These are phyloP conservation scores for Gouania willdenowi DNA, from an alignment of 2,797 vertebrate species.

Conservation along the genomic window DNA sequence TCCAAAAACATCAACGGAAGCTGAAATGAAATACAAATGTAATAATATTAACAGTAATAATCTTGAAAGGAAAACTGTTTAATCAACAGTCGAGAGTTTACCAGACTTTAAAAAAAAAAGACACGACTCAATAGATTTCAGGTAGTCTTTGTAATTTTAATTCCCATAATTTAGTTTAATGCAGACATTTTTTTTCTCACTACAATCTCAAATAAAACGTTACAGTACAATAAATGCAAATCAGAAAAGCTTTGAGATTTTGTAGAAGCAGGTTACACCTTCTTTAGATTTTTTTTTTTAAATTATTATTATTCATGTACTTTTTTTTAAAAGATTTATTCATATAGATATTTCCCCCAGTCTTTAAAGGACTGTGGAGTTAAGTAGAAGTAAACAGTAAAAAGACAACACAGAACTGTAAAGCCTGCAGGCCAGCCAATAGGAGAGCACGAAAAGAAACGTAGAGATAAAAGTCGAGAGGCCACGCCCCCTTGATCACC, in stretches of 20 bases:
- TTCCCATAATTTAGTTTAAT: conserved; percentile 85
- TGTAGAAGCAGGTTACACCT: conserved; percentile 68
- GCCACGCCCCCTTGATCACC: conserved; percentile 46
- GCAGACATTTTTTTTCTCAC: conserved; percentile 73
- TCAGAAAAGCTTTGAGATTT: conserved; percentile 71
- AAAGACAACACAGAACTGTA: conserved; percentile 66
- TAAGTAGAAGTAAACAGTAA: conserved; percentile 68
- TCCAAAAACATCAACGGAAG: too few relatives aligned
- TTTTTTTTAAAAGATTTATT: background rate
- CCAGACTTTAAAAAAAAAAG: too few relatives aligned
- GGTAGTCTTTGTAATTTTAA: conserved; percentile 83
- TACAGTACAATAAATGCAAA: conserved; percentile 82
- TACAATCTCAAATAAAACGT: conserved; percentile 76
- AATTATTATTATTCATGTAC: conserved; percentile 27
- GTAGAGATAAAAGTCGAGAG: conserved; percentile 51
- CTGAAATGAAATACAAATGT: too few relatives aligned
- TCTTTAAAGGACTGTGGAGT: conserved; percentile 52
- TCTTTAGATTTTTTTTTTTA: conserved; percentile 35
- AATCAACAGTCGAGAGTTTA: too few relatives aligned
- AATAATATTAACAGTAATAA: too few relatives aligned
- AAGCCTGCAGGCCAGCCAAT: conserved; percentile 66
- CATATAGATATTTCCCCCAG: background rate
- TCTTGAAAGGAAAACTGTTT: too few relatives aligned
- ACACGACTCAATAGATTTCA: conserved; percentile 35
- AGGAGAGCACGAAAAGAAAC: conserved; percentile 58